Conservation (phyloP, 2,113 vertebrate species). For the Calyptomena viridis region DNA sequence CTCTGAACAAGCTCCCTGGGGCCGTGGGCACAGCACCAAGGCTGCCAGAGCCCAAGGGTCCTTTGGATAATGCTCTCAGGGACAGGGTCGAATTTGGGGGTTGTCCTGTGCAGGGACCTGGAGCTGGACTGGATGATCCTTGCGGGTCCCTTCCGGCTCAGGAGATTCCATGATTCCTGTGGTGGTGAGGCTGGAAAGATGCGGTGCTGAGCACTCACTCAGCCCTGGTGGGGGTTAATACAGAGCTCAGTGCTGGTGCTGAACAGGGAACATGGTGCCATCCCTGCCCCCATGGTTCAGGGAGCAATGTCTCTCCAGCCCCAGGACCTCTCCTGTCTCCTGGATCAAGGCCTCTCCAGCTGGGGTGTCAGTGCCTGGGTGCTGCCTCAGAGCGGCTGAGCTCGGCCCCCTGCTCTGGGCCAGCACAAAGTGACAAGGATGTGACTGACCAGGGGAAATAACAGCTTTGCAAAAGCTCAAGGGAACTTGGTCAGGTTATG, state of each 20-base stretch:
- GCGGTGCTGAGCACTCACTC: accelerated
- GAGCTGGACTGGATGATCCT: not conserved
- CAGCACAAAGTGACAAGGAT: not conserved
- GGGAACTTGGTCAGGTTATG: not conserved
- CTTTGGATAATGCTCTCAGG: accelerated
- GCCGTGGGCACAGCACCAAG: not conserved
- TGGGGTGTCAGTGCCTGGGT: not conserved
- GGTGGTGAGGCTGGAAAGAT: not conserved
- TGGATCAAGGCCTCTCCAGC: accelerated
- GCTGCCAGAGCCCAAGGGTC: not conserved
- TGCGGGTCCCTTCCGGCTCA: not conserved
- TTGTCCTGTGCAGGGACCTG: not conserved
- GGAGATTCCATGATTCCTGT: not conserved
- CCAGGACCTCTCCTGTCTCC: not conserved
- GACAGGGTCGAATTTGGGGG: not conserved
- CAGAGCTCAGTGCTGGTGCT: not conserved
- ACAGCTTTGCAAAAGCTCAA: not conserved
- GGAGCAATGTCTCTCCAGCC: not conserved
- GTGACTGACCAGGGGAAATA: accelerated
- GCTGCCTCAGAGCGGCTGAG: not conserved
- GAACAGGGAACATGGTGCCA: accelerated
- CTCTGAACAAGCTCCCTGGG: not conserved
- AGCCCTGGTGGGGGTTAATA: not conserved
- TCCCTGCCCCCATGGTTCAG: accelerated
- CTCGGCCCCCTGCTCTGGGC: not conserved